These are phyloP conservation scores for Chironomus striatipennis DNA, from an alignment of 1,140 invertebrate species.

Conservation along the genomic window DNA sequence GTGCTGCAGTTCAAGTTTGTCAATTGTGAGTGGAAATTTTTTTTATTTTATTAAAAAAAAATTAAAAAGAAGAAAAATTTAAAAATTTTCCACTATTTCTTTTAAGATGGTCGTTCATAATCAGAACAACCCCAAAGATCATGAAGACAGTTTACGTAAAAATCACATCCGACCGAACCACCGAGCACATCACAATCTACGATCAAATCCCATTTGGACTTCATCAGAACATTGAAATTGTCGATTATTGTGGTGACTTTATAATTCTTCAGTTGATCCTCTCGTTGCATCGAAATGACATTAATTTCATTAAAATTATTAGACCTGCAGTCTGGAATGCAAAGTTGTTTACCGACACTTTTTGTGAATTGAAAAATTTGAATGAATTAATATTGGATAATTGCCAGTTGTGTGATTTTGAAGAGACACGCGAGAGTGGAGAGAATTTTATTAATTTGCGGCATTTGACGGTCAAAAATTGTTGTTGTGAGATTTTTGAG, in stretches of 20 bases:
- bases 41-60: too few relatives aligned
- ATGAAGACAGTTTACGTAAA: neutral
- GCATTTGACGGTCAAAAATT: neutral
- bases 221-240: neutral
- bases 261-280: neutral
- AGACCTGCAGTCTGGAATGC: neutral
- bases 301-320: neutral
- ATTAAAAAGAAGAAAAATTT: too few relatives aligned
- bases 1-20: neutral
- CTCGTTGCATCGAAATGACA: neutral
- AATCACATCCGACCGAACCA: neutral
- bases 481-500: neutral
- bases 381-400: neutral
- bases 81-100: too few relatives aligned
- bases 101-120: neutral
- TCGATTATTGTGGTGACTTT: neutral
- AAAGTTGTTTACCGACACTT: neutral
- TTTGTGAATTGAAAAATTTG: neutral
- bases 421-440: neutral
- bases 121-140: neutral
- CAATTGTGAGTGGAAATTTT: neutral
- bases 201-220: neutral
- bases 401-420: neutral
- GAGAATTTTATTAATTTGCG: neutral
- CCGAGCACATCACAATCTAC: neutral